A percentile compares a stretch with the other conserved stretches of the same genome.
These are phyloP conservation scores for Alsophila aescularia DNA, from an alignment of 2,888 invertebrate genomes.

Conservation along the genomic window DNA sequence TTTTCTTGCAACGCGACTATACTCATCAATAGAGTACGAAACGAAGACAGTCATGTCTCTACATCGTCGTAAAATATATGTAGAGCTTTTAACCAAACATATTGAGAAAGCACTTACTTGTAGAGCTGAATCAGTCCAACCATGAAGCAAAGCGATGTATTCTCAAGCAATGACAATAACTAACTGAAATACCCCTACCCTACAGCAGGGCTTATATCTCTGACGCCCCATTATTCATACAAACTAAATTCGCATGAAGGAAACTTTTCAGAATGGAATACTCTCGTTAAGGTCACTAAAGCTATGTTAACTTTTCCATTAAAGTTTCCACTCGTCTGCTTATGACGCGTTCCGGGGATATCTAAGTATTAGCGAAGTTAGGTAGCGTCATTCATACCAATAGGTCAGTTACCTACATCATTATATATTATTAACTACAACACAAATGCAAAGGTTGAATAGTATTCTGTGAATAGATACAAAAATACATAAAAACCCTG, in stretches of 20 bases:
- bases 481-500: too few species aligned
- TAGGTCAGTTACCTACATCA: slow-evolving; percentile 12
- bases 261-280: slow-evolving; percentile 50
- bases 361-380: slow-evolving; percentile 17
- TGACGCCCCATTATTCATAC: slow-evolving; percentile 40
- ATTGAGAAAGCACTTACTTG: slow-evolving; percentile 15
- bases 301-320: slow-evolving; percentile 50
- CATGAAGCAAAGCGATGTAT: not conserved
- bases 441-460: slow-evolving; percentile 6
- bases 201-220: slow-evolving; percentile 41
- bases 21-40: too few species aligned
- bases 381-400: slow-evolving; percentile 17
- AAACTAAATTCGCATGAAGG: slow-evolving; percentile 41
- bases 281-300: slow-evolving; percentile 28
- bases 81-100: not conserved
- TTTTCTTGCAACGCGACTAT: too few species aligned
- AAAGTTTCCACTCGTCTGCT: slow-evolving; percentile 44
- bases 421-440: not conserved
- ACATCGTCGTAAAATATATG: too few species aligned
- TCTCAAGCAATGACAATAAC: slow-evolving; percentile 22
- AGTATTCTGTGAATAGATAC: too few species aligned
- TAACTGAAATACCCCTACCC: slow-evolving; percentile 36
- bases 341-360: slow-evolving; percentile 23
- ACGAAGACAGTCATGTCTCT: too few species aligned
- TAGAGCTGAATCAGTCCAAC: not conserved